phyloP scores from a whole-genome alignment of 2,888 invertebrate species.

The Caenorhabditis sp. region DNA sequence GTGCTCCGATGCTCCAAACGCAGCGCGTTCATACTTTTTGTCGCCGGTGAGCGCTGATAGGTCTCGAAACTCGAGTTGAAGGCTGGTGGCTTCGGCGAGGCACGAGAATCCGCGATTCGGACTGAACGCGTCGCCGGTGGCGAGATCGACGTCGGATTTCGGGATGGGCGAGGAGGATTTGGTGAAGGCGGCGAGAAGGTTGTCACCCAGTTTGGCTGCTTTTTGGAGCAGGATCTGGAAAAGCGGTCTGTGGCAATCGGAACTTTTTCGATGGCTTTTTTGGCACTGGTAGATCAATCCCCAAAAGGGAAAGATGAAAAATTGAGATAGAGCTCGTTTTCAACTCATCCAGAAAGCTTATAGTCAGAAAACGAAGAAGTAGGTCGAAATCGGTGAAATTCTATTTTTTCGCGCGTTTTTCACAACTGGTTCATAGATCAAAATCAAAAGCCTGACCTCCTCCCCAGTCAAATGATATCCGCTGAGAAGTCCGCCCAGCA shows the following conservation, averaged over 20 bases:
- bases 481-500: slow-evolving; percentile 89
- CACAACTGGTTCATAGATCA: too few species aligned
- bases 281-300: too few species aligned
- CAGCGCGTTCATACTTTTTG: slow-evolving; percentile 91
- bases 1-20: slow-evolving; percentile 91
- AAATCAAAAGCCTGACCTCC: too few species aligned
- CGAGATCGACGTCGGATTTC: slow-evolving; percentile 95
- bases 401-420: too few species aligned
- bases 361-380: too few species aligned
- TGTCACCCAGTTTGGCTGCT: slow-evolving; percentile 83
- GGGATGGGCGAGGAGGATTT: slow-evolving; percentile 86
- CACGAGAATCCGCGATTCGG: slow-evolving; percentile 94
- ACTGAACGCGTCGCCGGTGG: slow-evolving; percentile 51
- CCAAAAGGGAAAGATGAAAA: too few species aligned
- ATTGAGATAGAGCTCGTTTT: too few species aligned
- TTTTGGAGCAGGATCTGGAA: slow-evolving; percentile 74
- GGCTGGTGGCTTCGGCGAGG: slow-evolving; percentile 96
- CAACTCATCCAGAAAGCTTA: too few species aligned
- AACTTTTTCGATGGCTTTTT: too few species aligned
- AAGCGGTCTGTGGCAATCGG: too few species aligned
- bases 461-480: slow-evolving; percentile 92
- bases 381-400: too few species aligned
- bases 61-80: slow-evolving; percentile 97
- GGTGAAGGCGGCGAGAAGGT: slow-evolving; percentile 75
- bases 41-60: slow-evolving; percentile 90